These are phyloP conservation scores for Acleris laterana DNA, from an alignment of 2,888 invertebrate genomes.

Conservation along the genomic window DNA sequence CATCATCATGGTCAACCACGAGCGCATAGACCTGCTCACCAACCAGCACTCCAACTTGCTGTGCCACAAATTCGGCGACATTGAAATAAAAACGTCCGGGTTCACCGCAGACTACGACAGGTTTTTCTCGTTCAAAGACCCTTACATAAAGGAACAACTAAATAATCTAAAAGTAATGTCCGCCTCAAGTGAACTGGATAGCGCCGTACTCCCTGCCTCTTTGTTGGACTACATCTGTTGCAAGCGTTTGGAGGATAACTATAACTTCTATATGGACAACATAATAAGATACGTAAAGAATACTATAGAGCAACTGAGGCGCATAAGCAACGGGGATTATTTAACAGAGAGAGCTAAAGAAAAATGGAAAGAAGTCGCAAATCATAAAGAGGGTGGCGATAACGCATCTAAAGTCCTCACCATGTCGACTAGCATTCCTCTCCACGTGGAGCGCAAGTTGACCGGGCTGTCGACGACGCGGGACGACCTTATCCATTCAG, in stretches of 20 bases:
- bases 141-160: slow-evolving; percentile 61
- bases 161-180: slow-evolving; percentile 52
- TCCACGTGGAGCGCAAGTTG: slow-evolving; percentile 59
- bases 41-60: slow-evolving; percentile 58
- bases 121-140: slow-evolving; percentile 60
- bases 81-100: slow-evolving; percentile 57
- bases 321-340: slow-evolving; percentile 78
- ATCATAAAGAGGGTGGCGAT: slow-evolving; percentile 35
- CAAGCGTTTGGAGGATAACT: slow-evolving; percentile 70
- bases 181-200: slow-evolving; percentile 48
- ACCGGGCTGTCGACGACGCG: slow-evolving; percentile 52
- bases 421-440: slow-evolving; percentile 63
- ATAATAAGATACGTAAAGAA: slow-evolving; percentile 70
- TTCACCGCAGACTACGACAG: slow-evolving; percentile 53
- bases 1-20: slow-evolving; percentile 62
- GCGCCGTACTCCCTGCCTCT: slow-evolving; percentile 59
- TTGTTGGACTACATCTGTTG: slow-evolving; percentile 72
- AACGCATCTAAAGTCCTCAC: slow-evolving; percentile 57
- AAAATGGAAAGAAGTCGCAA: slow-evolving; percentile 67
- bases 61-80: slow-evolving; percentile 65
- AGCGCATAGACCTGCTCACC: slow-evolving; percentile 63
- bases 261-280: slow-evolving; percentile 75
- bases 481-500: slow-evolving; percentile 71
- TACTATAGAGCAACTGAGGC: slow-evolving; percentile 75
- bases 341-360: slow-evolving; percentile 72